A percentile compares a stretch with the other conserved stretches of the same genome.
Evolutionary conservation across 2,113 vertebrate genomes (phyloP).

Genomic region (Protomyctophum bolini): DNA sequence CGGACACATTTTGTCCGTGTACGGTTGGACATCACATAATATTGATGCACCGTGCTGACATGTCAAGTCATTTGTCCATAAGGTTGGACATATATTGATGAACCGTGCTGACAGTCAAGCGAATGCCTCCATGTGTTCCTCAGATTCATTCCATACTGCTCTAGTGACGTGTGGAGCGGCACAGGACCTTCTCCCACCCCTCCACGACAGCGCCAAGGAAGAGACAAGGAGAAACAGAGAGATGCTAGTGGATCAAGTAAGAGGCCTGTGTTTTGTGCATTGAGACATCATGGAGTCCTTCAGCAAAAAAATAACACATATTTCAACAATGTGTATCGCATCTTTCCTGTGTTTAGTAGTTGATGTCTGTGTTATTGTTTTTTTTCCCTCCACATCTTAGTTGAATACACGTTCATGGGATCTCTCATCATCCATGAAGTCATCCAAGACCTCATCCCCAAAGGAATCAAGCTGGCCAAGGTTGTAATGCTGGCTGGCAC

Average conservation of each 20-base stretch:
- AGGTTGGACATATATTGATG: no score
- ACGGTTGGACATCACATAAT: no score
- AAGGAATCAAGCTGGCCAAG: slow-evolving; percentile 84
- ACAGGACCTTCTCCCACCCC: slow-evolving; percentile 72
- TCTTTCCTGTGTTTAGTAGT: slow-evolving; percentile 3
- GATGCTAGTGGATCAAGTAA: slow-evolving; percentile 45
- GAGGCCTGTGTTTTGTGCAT: background rate
- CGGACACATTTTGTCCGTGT: no score
- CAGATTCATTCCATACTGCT: slow-evolving; percentile 86
- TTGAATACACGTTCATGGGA: slow-evolving; percentile 83
- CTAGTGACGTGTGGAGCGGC: slow-evolving; percentile 87
- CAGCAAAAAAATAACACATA: background rate
- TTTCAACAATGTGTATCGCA: background rate
- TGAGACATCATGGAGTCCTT: background rate
- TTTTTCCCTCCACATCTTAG: no score
- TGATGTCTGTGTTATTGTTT: slow-evolving; percentile 15
- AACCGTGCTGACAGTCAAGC: background rate
- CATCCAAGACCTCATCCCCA: slow-evolving; percentile 83
- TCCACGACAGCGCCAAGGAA: slow-evolving; percentile 54
- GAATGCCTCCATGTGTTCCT: slow-evolving; percentile 16
- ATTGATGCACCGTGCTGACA: no score
- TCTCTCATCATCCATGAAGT: slow-evolving; percentile 84
- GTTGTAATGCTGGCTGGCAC: slow-evolving; percentile 83
- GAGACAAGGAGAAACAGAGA: slow-evolving; percentile 64
- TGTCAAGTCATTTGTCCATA: no score